These are phyloP conservation scores for Bathybates hornii DNA, from an alignment of 2,113 vertebrate species.

Conservation along the genomic window DNA sequence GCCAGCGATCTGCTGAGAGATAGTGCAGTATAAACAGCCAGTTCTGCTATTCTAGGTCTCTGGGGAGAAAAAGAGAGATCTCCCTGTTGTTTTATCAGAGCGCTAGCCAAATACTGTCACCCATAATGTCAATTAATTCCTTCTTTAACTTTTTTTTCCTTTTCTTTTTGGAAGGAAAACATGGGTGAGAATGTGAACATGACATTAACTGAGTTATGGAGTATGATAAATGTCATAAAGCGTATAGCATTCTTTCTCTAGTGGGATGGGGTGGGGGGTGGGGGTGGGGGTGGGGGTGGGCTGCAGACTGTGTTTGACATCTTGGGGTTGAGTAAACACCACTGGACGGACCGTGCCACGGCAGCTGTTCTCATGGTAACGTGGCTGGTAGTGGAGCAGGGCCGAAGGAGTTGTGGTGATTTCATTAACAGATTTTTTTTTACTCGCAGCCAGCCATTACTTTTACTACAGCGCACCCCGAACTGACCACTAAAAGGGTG, in stretches of 20 bases:
- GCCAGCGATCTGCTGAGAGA: constrained; percentile 61
- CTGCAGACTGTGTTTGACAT: constrained; percentile 16
- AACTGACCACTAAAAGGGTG: constrained; percentile 52
- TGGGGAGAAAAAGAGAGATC: constrained; percentile 29
- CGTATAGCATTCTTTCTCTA: constrained; percentile 35
- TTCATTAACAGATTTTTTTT: constrained; percentile 38
- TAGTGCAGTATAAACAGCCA: constrained; percentile 54
- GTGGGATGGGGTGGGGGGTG: background rate
- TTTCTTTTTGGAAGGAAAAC: constrained; percentile 5
- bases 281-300: background rate
- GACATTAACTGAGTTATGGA: constrained; percentile 57
- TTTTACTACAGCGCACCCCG: constrained; percentile 29
- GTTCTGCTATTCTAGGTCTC: constrained; percentile 37
- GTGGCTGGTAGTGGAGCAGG: background rate
- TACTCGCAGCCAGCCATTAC: constrained; percentile 41
- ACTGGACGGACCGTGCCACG: background rate
- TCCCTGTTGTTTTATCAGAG: constrained; percentile 57
- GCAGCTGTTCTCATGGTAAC: constrained; percentile 41
- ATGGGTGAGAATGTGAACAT: constrained; percentile 36
- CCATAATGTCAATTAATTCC: constrained; percentile 42
- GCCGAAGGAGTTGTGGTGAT: constrained; percentile 30
- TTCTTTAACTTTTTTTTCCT: constrained; percentile 6
- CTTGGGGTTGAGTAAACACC: constrained; percentile 38
- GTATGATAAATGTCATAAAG: constrained; percentile 50
- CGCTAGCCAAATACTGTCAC: constrained; percentile 51